A percentile compares a stretch with the other conserved stretches of the same genome.
Conservation (phyloP, 2,888 invertebrate species). For the Bibio marci region DNA sequence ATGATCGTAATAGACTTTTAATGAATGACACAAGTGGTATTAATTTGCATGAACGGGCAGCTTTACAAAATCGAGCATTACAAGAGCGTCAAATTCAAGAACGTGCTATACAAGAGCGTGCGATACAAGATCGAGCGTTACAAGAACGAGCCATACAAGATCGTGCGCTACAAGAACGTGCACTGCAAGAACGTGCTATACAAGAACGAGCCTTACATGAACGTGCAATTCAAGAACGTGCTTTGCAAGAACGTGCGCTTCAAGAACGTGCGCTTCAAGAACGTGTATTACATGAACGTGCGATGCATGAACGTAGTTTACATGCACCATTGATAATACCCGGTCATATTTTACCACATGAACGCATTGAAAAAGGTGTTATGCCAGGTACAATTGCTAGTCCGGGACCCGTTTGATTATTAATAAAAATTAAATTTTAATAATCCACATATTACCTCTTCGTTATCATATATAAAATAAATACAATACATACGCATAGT, state of each 20-base stretch:
- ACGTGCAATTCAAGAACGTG: slow-evolving; percentile 12
- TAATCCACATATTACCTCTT: too few relatives aligned
- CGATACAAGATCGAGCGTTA: slow-evolving; percentile 11
- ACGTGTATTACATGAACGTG: slow-evolving; percentile 6
- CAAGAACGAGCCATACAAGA: slow-evolving; percentile 12
- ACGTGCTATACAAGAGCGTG: slow-evolving; percentile 13
- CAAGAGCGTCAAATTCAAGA: slow-evolving; percentile 13
- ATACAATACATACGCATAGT: too few relatives aligned
- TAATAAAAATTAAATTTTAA: too few relatives aligned
- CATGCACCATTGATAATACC: slow-evolving; percentile 6
- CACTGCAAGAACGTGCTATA: slow-evolving; percentile 11
- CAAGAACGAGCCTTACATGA: slow-evolving; percentile 13
- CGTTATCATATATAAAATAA: too few relatives aligned
- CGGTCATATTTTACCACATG: slow-evolving; percentile 8
- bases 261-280: slow-evolving; percentile 12
- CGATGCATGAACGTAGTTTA: background rate
- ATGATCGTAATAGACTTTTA: background rate
- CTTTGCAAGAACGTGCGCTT: slow-evolving; percentile 13
- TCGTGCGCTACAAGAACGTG: slow-evolving; percentile 11
- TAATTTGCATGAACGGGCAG: slow-evolving; percentile 12
- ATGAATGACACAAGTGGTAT: slow-evolving; percentile 11
- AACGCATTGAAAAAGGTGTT: slow-evolving; percentile 12
- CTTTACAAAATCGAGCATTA: slow-evolving; percentile 12
- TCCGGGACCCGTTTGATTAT: slow-evolving; percentile 12
- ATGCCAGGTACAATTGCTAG: slow-evolving; percentile 11